Percentiles rank a stretch among this genome's conserved stretches.
These are phyloP conservation scores for Sebastes steindachneri DNA, from an alignment of 2,797 vertebrate species.

Conservation along the genomic window DNA sequence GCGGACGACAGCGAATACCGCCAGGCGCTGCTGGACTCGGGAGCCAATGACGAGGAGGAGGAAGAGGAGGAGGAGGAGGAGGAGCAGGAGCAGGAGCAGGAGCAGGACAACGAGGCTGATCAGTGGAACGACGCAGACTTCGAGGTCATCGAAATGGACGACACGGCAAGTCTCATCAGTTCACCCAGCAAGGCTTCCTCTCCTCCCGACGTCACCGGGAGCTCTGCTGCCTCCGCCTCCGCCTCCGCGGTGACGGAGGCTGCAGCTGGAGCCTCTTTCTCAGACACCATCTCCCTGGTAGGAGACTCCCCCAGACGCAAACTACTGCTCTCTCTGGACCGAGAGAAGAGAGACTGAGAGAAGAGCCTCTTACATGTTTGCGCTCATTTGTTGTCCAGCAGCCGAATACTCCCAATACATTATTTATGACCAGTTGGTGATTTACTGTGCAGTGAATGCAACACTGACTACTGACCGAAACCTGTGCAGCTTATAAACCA, in stretches of 20 bases:
- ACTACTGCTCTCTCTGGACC: slow-evolving; percentile 61
- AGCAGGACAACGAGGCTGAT: slow-evolving; percentile 76
- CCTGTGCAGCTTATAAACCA: neutral
- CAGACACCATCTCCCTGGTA: slow-evolving; percentile 9
- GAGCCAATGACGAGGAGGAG: slow-evolving; percentile 79
- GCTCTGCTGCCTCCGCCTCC: neutral
- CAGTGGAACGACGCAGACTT: slow-evolving; percentile 91
- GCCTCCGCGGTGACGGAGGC: neutral
- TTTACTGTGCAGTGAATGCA: slow-evolving; percentile 6
- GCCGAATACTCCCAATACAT: neutral
- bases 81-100: slow-evolving; percentile 79
- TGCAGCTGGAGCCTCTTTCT: slow-evolving; percentile 2
- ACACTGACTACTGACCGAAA: neutral
- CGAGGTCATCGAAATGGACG: slow-evolving; percentile 92
- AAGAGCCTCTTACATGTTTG: neutral
- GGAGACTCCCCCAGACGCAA: slow-evolving; percentile 71
- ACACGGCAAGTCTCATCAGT: slow-evolving; percentile 65
- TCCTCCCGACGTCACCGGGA: neutral
- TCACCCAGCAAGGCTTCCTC: slow-evolving; percentile 63
- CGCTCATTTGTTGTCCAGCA: slow-evolving; percentile 3
- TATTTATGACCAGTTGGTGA: neutral
- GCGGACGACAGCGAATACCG: slow-evolving; percentile 82
- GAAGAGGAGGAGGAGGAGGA: slow-evolving; percentile 78
- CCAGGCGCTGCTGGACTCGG: slow-evolving; percentile 84
- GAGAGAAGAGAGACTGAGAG: slow-evolving; percentile 85